Percentiles rank a stretch among this genome's conserved stretches.
Conservation (phyloP, 2,797 vertebrate species). For the Bovichtus variegatus region DNA sequence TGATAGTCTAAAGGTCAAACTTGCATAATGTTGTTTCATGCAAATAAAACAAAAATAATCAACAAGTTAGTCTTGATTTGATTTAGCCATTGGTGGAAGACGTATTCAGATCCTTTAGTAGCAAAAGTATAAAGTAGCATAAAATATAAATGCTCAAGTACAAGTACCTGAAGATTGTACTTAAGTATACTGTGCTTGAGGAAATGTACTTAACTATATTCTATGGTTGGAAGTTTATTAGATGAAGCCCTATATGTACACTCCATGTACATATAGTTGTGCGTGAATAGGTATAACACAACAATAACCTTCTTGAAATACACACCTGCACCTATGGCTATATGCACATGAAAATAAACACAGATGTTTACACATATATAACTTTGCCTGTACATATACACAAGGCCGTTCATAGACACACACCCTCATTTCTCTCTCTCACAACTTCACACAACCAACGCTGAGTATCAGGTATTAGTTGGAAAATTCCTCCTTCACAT, state of each 20-base stretch:
- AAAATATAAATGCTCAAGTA: not conserved
- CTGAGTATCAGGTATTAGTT: not conserved
- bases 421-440: no score
- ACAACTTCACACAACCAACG: no score
- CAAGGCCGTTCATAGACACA: not conserved
- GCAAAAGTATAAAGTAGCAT: not conserved
- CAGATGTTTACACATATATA: no score
- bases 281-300: not conserved
- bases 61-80: not conserved
- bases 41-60: not conserved
- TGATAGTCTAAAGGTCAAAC: constrained; percentile 13
- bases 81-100: not conserved
- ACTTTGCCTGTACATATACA: not conserved
- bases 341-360: no score
- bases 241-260: no score
- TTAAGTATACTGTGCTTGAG: no score
- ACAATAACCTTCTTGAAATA: not conserved
- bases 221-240: no score
- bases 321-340: not conserved
- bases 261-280: no score
- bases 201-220: no score
- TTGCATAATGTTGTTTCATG: not conserved
- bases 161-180: not conserved
- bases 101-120: no score
- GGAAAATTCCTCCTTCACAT: not conserved